These are phyloP conservation scores for Xiphorhynchus elegans DNA, from an alignment of 2,113 vertebrate species.

Conservation along the genomic window DNA sequence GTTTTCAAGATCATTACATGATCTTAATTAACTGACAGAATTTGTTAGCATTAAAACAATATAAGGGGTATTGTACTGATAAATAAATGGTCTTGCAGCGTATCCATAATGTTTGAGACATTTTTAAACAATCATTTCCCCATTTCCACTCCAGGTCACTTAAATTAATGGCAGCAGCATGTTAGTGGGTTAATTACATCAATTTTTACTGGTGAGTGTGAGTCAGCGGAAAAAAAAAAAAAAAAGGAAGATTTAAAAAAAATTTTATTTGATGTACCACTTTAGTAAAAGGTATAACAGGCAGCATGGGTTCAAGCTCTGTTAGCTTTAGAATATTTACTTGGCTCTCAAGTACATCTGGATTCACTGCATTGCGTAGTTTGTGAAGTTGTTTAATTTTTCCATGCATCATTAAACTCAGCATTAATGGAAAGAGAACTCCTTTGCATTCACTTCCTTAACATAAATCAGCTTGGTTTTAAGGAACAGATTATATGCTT, in stretches of 20 bases:
- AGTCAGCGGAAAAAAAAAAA: constrained; percentile 31
- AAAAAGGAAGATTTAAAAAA: neutral
- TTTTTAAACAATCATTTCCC: constrained; percentile 47
- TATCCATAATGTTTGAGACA: constrained; percentile 66
- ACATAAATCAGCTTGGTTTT: constrained; percentile 1
- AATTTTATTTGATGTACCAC: constrained; percentile 41
- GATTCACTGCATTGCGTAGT: constrained; percentile 41
- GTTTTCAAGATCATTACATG: constrained; percentile 74
- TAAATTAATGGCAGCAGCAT: constrained; percentile 53
- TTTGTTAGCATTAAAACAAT: constrained; percentile 69
- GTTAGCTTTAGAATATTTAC: constrained; percentile 53
- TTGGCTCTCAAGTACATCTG: constrained; percentile 60
- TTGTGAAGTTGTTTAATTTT: constrained; percentile 38
- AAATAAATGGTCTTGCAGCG: constrained; percentile 78
- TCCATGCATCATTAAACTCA: constrained; percentile 32
- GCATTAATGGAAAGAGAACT: constrained; percentile 26
- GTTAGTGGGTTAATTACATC: constrained; percentile 47
- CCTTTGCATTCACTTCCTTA: constrained; percentile 19
- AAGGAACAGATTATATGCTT: constrained; percentile 48
- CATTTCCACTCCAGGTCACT: constrained; percentile 42
- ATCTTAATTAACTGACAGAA: constrained; percentile 71
- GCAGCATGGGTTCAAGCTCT: constrained; percentile 58
- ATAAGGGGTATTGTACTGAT: constrained; percentile 65
- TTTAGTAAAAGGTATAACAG: constrained; percentile 66
- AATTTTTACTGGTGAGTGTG: constrained; percentile 36